These are phyloP conservation scores for Muntiacus muntjak DNA, from an alignment of 2,113 vertebrate genomes.

Conservation along the genomic window DNA sequence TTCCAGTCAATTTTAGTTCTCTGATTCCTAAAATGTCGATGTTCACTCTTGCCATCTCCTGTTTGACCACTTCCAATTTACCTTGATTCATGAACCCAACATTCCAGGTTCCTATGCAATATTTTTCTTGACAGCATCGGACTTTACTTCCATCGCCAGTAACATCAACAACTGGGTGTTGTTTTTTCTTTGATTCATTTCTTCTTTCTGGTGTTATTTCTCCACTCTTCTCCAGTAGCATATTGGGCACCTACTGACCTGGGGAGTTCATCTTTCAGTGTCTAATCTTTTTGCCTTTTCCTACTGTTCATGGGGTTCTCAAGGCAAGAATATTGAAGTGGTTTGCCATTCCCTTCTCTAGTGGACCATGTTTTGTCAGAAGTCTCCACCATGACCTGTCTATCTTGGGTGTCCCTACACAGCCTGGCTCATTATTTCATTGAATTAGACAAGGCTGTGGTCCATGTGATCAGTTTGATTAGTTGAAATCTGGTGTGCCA, in stretches of 20 bases:
- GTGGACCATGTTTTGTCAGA: neutral
- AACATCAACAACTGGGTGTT: neutral
- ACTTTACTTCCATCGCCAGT: neutral
- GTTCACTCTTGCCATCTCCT: neutral
- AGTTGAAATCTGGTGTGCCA: neutral
- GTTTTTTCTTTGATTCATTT: accelerated
- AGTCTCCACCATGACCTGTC: neutral
- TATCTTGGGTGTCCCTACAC: neutral
- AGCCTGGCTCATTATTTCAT: neutral
- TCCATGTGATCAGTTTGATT: neutral
- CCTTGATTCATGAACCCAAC: neutral
- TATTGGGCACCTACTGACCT: neutral
- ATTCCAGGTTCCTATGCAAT: neutral
- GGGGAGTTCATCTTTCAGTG: neutral
- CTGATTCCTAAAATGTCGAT: neutral
- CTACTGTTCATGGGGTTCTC: neutral
- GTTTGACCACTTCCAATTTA: neutral
- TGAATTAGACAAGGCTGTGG: neutral
- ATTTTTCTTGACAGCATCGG: neutral
- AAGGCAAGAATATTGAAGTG: neutral
- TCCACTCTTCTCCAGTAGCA: neutral
- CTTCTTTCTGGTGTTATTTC: neutral
- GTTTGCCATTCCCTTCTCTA: neutral
- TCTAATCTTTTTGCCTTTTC: neutral
- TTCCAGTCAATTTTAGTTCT: neutral